Percentiles rank a stretch among this genome's conserved stretches.
Evolutionary conservation across 92 coral and sea anemone genomes (phyloP).

Genomic region (Phymanthus crucifer): DNA sequence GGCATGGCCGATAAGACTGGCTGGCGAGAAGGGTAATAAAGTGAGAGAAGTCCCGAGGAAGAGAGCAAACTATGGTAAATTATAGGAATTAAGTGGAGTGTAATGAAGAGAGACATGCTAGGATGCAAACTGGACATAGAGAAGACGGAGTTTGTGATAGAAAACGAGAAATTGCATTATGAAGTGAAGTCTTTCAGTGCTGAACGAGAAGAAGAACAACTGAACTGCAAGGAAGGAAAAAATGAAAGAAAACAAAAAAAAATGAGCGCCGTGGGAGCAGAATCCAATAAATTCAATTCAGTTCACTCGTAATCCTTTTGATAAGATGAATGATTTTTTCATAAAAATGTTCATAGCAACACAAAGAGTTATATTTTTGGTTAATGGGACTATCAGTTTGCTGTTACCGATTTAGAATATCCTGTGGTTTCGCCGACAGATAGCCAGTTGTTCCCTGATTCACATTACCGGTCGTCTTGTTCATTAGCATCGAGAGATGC

Average conservation of each 20-base stretch:
- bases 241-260: too few relatives aligned
- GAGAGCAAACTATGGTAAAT: background rate
- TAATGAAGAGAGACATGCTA: background rate
- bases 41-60: background rate
- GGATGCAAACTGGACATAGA: background rate
- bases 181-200: background rate
- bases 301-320: background rate
- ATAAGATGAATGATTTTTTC: background rate
- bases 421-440: conserved; percentile 6
- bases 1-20: background rate
- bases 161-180: background rate
- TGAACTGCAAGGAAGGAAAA: too few relatives aligned
- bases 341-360: background rate
- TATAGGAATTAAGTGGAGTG: background rate
- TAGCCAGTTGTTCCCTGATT: conserved; percentile 1
- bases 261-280: too few relatives aligned
- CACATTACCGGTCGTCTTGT: background rate
- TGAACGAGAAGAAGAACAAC: too few relatives aligned
- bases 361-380: background rate
- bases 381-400: conserved; percentile 2
- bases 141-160: background rate
- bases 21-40: background rate
- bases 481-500: background rate
- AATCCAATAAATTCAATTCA: too few relatives aligned
- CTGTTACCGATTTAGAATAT: background rate